Percentiles rank a stretch among this genome's conserved stretches.
Evolutionary conservation across 2,888 invertebrate genomes (phyloP).

Genomic region (Conops quadrifasciatus): DNA sequence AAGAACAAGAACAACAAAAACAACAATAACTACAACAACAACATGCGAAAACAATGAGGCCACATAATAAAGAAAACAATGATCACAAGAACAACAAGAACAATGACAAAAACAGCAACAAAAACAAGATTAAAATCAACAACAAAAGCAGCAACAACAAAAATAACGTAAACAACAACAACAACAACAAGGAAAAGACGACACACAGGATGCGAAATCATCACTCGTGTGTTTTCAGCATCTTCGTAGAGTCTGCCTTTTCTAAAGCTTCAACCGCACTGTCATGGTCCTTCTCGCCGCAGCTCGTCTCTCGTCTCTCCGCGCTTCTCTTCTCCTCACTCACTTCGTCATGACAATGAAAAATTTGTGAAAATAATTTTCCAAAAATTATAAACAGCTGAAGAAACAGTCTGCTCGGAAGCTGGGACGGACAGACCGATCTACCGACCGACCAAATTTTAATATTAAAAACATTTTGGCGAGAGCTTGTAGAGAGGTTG

Average conservation of each 20-base stretch:
- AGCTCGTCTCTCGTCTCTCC: too few species aligned
- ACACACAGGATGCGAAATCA: neutral
- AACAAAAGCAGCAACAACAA: too few species aligned
- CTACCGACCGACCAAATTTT: neutral
- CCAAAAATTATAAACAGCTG: neutral
- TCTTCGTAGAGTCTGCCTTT: too few species aligned
- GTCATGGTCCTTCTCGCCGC: too few species aligned
- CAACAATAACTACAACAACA: neutral
- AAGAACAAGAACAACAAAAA: too few species aligned
- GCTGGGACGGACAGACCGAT: neutral
- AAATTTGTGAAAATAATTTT: neutral
- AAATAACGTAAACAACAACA: neutral
- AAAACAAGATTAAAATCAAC: too few species aligned
- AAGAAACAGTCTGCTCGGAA: too few species aligned
- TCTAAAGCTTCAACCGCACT: too few species aligned
- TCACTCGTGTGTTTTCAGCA: neutral
- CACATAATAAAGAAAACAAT: neutral
- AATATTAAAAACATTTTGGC: neutral
- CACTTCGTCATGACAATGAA: too few species aligned
- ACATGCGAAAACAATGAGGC: neutral
- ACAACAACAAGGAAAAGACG: neutral
- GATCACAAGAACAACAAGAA: neutral
- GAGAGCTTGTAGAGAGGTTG: neutral
- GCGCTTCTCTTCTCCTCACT: neutral
- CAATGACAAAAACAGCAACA: neutral